These are phyloP conservation scores for Antechinus flavipes DNA, from an alignment of 2,113 vertebrate species.

Conservation along the genomic window DNA sequence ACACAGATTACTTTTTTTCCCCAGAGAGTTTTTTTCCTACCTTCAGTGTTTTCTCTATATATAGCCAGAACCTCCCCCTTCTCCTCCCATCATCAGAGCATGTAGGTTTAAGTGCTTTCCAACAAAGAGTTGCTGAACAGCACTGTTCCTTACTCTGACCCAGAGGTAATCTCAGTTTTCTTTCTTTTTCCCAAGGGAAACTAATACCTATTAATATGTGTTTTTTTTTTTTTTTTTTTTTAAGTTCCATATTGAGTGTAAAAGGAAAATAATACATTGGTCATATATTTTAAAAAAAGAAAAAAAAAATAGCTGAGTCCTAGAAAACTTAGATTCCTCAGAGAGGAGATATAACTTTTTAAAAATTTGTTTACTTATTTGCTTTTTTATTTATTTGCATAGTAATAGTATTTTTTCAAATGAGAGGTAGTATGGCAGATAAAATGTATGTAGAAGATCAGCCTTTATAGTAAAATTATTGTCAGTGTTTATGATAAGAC, in stretches of 20 bases:
- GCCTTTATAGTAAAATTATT: neutral
- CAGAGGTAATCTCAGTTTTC: neutral
- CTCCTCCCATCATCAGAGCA: neutral
- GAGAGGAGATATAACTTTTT: neutral
- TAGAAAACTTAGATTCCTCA: neutral
- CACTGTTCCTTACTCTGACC: neutral
- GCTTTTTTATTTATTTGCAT: neutral
- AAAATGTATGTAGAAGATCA: neutral
- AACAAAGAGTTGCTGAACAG: neutral
- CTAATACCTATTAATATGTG: neutral
- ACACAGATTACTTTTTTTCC: neutral
- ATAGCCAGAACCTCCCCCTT: neutral
- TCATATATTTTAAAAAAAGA: neutral
- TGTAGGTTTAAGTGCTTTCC: neutral
- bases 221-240: neutral
- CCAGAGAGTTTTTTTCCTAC: neutral
- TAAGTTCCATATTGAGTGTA: neutral
- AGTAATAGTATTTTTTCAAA: neutral
- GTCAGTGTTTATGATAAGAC: neutral
- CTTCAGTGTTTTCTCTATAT: too few species aligned
- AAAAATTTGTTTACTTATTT: neutral
- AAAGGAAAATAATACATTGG: neutral
- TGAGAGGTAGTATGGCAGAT: neutral
- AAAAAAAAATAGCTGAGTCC: neutral
- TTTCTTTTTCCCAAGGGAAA: neutral